These are phyloP conservation scores for Mungos mungo DNA, from an alignment of 2,113 vertebrate species.

Conservation along the genomic window DNA sequence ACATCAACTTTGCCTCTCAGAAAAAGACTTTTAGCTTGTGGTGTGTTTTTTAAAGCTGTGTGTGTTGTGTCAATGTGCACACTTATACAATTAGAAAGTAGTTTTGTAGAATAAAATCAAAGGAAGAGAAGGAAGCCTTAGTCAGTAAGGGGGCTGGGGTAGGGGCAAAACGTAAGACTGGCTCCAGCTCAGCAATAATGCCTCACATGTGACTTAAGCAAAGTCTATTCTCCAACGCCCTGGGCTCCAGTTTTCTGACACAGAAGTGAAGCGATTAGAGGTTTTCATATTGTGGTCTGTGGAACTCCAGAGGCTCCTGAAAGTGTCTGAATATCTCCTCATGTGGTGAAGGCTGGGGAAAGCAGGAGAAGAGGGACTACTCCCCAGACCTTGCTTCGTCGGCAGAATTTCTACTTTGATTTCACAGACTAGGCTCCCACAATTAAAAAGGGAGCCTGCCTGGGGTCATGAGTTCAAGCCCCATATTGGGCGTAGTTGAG, in stretches of 20 bases:
- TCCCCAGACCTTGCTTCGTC: not conserved
- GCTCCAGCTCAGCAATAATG: not conserved
- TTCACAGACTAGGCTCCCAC: not conserved
- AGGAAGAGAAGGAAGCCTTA: not conserved
- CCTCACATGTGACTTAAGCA: not conserved
- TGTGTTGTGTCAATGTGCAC: not conserved
- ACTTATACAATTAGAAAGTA: not conserved
- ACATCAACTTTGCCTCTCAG: not conserved
- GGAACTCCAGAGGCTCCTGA: not conserved
- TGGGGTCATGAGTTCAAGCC: not conserved
- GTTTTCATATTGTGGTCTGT: not conserved
- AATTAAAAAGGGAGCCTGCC: not conserved
- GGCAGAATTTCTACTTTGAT: not conserved
- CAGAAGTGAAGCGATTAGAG: not conserved
- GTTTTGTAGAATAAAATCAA: not conserved
- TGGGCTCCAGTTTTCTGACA: not conserved
- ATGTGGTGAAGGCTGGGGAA: not conserved
- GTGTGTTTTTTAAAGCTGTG: not conserved
- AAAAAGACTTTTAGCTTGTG: not conserved
- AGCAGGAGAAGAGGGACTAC: not conserved
- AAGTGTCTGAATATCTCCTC: not conserved
- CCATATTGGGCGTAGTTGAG: not conserved
- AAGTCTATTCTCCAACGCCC: not conserved
- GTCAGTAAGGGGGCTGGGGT: not conserved
- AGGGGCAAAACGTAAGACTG: not conserved